Conservation (phyloP, 1,140 invertebrate genomes). For the Archivesica marissinica region DNA sequence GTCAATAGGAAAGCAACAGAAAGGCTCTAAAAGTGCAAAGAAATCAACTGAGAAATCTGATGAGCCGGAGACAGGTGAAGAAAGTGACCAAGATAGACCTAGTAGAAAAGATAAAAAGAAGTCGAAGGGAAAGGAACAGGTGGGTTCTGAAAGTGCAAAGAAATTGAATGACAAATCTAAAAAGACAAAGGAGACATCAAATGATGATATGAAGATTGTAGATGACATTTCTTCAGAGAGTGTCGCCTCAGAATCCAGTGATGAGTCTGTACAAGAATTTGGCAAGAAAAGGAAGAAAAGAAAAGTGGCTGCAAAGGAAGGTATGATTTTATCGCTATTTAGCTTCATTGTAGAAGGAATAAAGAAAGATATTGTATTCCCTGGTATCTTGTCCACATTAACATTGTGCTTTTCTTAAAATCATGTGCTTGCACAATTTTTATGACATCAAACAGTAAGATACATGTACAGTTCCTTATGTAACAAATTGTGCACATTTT, state of each 20-base stretch:
- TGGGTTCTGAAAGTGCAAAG: background rate
- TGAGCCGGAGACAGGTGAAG: background rate
- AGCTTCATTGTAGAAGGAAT: background rate
- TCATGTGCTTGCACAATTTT: no score
- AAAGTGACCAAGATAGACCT: no score
- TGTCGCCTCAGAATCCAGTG: slow-evolving; percentile 13
- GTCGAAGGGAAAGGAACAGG: background rate
- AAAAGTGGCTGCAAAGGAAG: slow-evolving; percentile 1
- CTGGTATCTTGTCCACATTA: no score
- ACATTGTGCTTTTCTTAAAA: no score
- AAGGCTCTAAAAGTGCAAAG: slow-evolving; percentile 5
- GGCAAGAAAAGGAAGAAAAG: slow-evolving; percentile 49
- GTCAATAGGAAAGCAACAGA: background rate
- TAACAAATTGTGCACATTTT: no score
- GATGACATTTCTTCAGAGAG: background rate
- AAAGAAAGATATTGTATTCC: background rate
- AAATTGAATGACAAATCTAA: background rate
- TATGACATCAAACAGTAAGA: no score
- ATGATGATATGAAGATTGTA: background rate
- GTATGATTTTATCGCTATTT: background rate
- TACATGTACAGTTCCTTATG: no score
- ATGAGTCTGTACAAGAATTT: slow-evolving; percentile 28
- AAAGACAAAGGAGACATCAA: background rate
- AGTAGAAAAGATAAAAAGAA: no score
- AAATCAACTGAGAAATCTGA: background rate